A percentile compares a stretch with the other conserved stretches of the same genome.
Evolutionary conservation across 2,113 vertebrate genomes (phyloP).

Genomic region (Chionomys nivalis): DNA sequence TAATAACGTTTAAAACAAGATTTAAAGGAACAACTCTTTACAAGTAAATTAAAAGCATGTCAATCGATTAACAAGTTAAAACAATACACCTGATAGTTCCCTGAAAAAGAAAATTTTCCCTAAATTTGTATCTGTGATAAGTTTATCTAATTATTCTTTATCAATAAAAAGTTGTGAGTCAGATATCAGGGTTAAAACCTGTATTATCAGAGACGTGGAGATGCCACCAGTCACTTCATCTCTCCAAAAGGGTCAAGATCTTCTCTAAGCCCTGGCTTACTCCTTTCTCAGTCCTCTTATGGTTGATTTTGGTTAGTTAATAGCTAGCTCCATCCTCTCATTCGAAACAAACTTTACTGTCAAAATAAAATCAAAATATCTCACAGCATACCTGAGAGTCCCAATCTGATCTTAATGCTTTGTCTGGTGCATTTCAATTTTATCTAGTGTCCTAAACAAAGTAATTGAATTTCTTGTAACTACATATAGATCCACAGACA

Average conservation of each 20-base stretch:
- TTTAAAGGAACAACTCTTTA: background rate
- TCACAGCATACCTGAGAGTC: background rate
- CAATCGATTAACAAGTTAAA: background rate
- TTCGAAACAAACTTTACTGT: no score
- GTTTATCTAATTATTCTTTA: no score
- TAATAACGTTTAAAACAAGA: background rate
- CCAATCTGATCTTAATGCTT: background rate
- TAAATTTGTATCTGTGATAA: background rate
- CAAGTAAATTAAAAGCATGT: constrained; percentile 25
- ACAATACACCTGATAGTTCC: background rate
- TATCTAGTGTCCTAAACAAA: background rate
- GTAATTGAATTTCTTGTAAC: background rate
- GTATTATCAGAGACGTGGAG: no score
- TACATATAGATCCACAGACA: background rate
- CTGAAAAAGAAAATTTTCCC: background rate
- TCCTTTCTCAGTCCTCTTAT: no score
- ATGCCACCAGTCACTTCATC: no score
- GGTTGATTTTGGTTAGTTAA: no score
- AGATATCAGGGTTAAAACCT: no score
- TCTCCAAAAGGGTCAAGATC: no score
- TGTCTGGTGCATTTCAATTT: background rate
- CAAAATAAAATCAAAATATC: no score
- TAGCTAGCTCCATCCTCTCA: no score
- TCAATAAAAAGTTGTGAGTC: no score
- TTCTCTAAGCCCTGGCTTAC: no score